Base-by-base conservation (phyloP, 1,140 invertebrate species). In the Zaprionus vittiger region DNA sequence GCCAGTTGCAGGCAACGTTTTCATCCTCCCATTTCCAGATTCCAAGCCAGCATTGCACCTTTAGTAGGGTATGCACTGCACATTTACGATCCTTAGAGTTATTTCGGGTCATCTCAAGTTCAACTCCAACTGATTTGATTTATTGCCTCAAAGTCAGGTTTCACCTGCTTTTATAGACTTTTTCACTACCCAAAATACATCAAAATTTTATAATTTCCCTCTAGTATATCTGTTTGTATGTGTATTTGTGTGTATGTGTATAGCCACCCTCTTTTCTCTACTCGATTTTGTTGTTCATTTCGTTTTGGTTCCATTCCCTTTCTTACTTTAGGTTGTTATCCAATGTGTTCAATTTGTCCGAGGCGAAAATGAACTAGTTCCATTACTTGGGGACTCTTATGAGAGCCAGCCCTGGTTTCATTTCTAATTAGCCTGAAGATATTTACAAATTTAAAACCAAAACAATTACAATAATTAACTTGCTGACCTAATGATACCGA, bases 391-490 rank as follows among this genome's bases (percentile, higher is more conserved):
- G 22, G 22, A 1, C 9, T 37, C 37, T 70, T 12, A 24, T 41
- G 17, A 15, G 15, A 60, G 68, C 70, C 77, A 77, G 62, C 81
- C 81, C 80, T 90, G 62, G 67, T 44, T 41, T 14, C 17, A 28
- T 76, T 20, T 41, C 20, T 81, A 83, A 84, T 78, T 80, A 70
- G 15, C 17, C 57, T 57, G 47, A 20, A 59, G 55, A 75, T 87
- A 90, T 87, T 89, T 89, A 77, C 59, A 65, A 68, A 57, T 66
- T 74, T 64, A 69, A 68, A 60, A 49, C 52, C 63, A 72, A 24
- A 34, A 49, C 85, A 81, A 87, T 87, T 87, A 87, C 56, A 84
- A 84, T 90, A 89, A 87, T 84, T 90, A 73, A 68, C 54, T 66
- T 60, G 28, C 55, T 75, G 61, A 73, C 69, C 81, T 89, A 81